Evolutionary conservation across 2,797 vertebrate genomes (phyloP), one percentile per base, ranked within the genome.

Genomic region (Tapera naevia): DNA sequence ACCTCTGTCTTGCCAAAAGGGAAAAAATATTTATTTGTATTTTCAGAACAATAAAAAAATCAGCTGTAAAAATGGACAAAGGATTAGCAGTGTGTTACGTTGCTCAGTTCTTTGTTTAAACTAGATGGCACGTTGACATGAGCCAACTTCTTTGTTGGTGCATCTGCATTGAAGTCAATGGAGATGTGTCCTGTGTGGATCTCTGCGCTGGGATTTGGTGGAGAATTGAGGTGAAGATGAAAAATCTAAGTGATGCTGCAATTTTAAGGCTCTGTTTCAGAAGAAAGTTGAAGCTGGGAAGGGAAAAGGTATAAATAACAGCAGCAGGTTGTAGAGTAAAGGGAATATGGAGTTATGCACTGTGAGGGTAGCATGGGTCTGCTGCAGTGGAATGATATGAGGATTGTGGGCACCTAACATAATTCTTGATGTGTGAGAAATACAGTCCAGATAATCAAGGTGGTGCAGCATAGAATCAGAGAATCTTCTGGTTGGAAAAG

Each of bases 21-120:
- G 70, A 53, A 93, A 90, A 86, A 74, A 54, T 25, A 75, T 62
- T 90, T 89, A 79, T 90, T 89, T 93, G 54, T 43, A 65, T 12
- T 80, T 75, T 74, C 57, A 71, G 79, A 85, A 88, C 73, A 94
- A 61, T 72, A 21, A 78, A 72, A 87, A 51, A n/a, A 30, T 4
- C 3, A 0, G 10, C 71, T 89, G 72, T 83, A 78, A 86, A 86
- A 72, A 25, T 13, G 50, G 54, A 27, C 30, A 14, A 45, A 78
- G 75, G n/a, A 33, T 78, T 56, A 80, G 73, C 41, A 86, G 41
- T 1, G 1, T 67, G 73, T 82, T 57, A 61, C 80, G 51, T 53
- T 80, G 58, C 60, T 88, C 50, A 8, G 45, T n/a, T 92, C 25
- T 41, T 82, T 60, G 28, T 70, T 69, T 80, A 13, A 89, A 64